Base-by-base conservation (phyloP, 35 echinoderm and acorn worm species). In the Apostichopus californicus region DNA sequence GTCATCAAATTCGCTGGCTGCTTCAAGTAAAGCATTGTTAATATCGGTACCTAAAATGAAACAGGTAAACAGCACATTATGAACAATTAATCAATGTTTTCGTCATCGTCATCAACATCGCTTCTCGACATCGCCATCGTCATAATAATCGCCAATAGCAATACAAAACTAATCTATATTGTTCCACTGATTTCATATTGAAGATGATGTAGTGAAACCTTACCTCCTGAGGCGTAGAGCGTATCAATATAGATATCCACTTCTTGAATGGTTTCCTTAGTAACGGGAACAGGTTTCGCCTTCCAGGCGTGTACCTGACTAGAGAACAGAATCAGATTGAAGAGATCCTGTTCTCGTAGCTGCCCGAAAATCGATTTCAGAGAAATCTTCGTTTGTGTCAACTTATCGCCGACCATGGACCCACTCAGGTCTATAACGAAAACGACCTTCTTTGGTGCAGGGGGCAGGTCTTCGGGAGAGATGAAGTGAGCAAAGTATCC, bases 361-460 rank as follows among this genome's bases (percentile, higher is more conserved):
- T 98, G 92, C 65, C 81, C 86, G 7, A 98, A 64, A 65, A 98
- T 98, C 5, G 90, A 54, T 14, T 34, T 5, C 90, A 98, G 91
- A 4, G 94, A 94, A 6, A 57, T 77, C 55, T 94, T 98, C 10
- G 94, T 98, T 55, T 95, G 94, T 9, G 77, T 24, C 2, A 98
- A 59, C 64, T 98, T 98, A 8, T 52, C 18, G 77, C 90, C 92
- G 8, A 9, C 52, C 96, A 98, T 98, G 1, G 96, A 98, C 1
- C 94, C 94, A 86, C 96, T 98, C 5, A 98, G 90, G 55, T 98
- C 96, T 10, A 98, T 95, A 1, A 95, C 92, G 61, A 98, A 98
- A 6, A 95, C 94, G 10, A 98, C 92, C 14, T 91, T 94, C 75
- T 98, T 98, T 9, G 87, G 92, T 0, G 87, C 93, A 9, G 90